A percentile compares a stretch with the other conserved stretches of the same genome.
phyloP scores from a whole-genome alignment of 2,888 invertebrate species.

The Acleris laterana region DNA sequence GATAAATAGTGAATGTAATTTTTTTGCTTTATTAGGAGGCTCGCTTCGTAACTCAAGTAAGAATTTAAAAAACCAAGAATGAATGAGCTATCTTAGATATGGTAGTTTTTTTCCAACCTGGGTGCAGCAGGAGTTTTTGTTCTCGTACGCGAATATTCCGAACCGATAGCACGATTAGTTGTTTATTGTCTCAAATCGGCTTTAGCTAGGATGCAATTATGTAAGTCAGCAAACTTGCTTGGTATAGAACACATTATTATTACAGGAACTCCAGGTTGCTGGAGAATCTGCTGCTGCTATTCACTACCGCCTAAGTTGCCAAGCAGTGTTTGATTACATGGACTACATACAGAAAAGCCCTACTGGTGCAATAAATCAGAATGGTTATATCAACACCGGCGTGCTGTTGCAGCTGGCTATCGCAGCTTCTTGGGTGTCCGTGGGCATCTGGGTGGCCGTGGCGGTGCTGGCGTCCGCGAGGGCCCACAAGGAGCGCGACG shows the following conservation, averaged over 20 bases:
- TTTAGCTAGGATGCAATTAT: too few species aligned
- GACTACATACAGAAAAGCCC: conserved; percentile 91
- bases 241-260: conserved; percentile 13
- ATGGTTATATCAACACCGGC: conserved; percentile 89
- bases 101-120: not conserved
- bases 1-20: too few species aligned
- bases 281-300: conserved; percentile 86
- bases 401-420: conserved; percentile 87
- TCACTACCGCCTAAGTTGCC: conserved; percentile 88
- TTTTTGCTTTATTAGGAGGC: too few species aligned
- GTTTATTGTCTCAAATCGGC: too few species aligned
- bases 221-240: too few species aligned
- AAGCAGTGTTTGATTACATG: conserved; percentile 92
- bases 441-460: conserved; percentile 82
- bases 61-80: too few species aligned
- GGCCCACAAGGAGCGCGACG: conserved; percentile 73
- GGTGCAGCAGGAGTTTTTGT: not conserved
- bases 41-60: too few species aligned
- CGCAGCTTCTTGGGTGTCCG: conserved; percentile 85
- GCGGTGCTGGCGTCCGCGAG: conserved; percentile 81
- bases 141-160: too few species aligned
- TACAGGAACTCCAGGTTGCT: conserved; percentile 75
- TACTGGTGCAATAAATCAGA: conserved; percentile 81
- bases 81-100: too few species aligned
- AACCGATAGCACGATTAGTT: too few species aligned